Evolutionary conservation across 2,113 vertebrate genomes (phyloP).

Genomic region (Hemichromis elongatus): DNA sequence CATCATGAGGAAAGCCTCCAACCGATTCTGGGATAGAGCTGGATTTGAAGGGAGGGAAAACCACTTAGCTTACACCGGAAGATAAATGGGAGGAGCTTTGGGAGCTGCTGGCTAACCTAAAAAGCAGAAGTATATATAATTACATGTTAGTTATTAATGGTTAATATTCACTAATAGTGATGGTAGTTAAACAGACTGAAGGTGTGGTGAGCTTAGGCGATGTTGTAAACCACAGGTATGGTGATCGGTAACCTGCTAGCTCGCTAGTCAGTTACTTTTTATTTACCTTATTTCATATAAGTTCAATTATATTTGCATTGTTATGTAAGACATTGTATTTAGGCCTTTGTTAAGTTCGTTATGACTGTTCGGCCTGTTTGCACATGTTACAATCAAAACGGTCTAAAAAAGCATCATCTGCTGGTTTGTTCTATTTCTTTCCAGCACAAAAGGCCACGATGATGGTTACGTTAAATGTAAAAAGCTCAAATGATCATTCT

Average conservation of each 20-base stretch:
- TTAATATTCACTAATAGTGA: neutral
- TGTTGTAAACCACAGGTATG: neutral
- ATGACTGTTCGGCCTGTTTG: rapidly evolving
- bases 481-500: neutral
- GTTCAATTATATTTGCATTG: neutral
- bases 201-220: neutral
- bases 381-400: neutral
- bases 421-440: neutral
- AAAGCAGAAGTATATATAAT: neutral
- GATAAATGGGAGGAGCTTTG: neutral
- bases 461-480: neutral
- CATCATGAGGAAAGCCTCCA: rapidly evolving
- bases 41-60: neutral
- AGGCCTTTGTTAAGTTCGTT: rapidly evolving
- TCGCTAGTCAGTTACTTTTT: neutral
- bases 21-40: neutral
- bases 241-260: neutral
- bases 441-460: neutral
- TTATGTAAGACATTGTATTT: neutral
- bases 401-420: neutral
- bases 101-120: neutral
- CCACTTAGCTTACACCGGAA: neutral
- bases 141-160: neutral
- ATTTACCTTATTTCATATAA: neutral
- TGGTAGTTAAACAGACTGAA: neutral